phyloP scores from a whole-genome alignment of 2,888 invertebrate genomes.

The Liopterus haemorrhoidalis region DNA sequence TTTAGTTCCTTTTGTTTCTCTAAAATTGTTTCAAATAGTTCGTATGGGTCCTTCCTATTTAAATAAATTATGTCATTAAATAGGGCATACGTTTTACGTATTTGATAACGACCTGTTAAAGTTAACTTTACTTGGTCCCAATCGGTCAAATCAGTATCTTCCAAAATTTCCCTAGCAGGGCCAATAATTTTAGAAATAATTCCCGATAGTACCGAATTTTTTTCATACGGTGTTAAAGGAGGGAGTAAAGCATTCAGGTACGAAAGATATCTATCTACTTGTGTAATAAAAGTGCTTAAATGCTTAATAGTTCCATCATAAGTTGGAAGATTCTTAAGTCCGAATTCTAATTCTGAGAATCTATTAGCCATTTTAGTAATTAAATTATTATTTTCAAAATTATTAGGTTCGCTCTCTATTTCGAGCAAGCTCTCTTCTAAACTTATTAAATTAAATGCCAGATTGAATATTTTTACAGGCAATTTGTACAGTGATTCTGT shows the following conservation, averaged over 20 bases:
- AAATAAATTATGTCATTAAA: conserved; percentile 6
- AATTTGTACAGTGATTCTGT: no score
- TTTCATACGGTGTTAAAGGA: background rate
- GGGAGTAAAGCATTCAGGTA: background rate
- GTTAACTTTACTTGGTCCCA: background rate
- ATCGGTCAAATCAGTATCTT: background rate
- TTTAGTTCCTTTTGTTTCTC: no score
- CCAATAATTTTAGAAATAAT: conserved; percentile 2
- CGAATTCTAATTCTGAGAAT: background rate
- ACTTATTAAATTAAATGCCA: no score
- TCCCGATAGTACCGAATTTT: background rate
- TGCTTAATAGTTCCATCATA: conserved; percentile 4
- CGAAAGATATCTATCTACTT: background rate
- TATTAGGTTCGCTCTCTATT: no score
- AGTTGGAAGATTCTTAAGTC: background rate
- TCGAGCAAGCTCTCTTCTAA: no score
- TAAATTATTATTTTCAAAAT: no score
- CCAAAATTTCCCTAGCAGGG: background rate
- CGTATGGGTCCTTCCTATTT: background rate
- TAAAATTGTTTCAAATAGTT: no score
- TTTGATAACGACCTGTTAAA: background rate
- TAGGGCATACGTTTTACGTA: background rate
- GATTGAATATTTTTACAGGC: no score
- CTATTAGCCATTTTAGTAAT: no score
- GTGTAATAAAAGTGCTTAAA: conserved; percentile 3